These are phyloP conservation scores for Cichladusa arquata DNA, from an alignment of 2,113 vertebrate genomes.

Conservation along the genomic window DNA sequence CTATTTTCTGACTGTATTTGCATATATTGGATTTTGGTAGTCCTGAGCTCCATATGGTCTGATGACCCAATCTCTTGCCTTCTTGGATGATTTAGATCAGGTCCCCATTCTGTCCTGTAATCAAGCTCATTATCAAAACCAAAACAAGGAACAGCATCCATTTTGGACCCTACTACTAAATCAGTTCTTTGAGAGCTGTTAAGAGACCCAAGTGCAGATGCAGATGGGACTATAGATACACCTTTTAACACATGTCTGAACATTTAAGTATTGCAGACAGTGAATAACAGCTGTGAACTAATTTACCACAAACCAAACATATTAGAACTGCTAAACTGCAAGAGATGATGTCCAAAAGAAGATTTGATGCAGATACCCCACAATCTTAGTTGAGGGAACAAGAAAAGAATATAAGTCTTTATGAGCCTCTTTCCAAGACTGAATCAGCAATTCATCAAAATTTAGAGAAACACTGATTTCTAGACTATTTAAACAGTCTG, in stretches of 20 bases:
- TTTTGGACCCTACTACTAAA: not conserved
- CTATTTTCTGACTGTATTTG: not conserved
- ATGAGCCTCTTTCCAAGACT: not conserved
- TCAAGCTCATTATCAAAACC: not conserved
- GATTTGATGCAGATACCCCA: not conserved
- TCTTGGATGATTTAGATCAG: not conserved
- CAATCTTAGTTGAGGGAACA: not conserved
- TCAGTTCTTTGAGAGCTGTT: not conserved
- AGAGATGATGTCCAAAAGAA: not conserved
- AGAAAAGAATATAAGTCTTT: not conserved
- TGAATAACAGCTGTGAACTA: slow-evolving; percentile 13
- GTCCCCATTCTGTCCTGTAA: not conserved
- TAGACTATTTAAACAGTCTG: not conserved
- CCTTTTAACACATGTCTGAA: not conserved
- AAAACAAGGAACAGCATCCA: not conserved
- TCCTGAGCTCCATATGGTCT: not conserved
- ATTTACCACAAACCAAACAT: not conserved
- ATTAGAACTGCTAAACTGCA: not conserved
- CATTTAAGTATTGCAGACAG: not conserved
- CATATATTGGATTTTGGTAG: not conserved
- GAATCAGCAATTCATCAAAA: slow-evolving; percentile 2
- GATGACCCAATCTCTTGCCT: not conserved
- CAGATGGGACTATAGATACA: not conserved
- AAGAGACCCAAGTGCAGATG: not conserved
- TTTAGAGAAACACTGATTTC: not conserved